A percentile compares a stretch with the other conserved stretches of the same genome.
Evolutionary conservation across 2,797 vertebrate species (phyloP).

Genomic region (Cheirogaleus major): DNA sequence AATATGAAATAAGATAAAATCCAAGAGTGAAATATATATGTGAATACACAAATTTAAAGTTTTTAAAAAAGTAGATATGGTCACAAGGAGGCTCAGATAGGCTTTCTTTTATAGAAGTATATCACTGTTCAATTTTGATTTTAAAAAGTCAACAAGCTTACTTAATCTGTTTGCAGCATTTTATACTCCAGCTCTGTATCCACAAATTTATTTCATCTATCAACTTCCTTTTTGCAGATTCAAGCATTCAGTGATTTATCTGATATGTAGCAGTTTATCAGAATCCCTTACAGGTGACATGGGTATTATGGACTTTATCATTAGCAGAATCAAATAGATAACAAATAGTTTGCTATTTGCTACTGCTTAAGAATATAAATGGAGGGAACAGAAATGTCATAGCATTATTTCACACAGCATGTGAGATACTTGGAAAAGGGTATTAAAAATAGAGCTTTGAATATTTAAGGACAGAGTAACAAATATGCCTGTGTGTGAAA

Average conservation of each 20-base stretch:
- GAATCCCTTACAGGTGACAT: not conserved
- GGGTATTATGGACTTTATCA: slow-evolving; percentile 37
- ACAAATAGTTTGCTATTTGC: not conserved
- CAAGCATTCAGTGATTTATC: not conserved
- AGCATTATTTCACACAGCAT: not conserved
- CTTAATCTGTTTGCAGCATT: not conserved
- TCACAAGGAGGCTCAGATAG: not conserved
- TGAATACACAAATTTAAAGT: not conserved
- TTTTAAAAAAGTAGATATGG: not conserved
- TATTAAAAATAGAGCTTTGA: not conserved
- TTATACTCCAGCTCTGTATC: not conserved
- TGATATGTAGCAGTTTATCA: not conserved
- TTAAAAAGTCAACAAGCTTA: not conserved
- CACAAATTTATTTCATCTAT: not conserved
- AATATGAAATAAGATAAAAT: not conserved
- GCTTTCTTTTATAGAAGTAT: not conserved
- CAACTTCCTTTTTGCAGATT: not conserved
- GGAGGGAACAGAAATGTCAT: not conserved
- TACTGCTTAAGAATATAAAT: not conserved
- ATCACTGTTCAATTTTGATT: not conserved
- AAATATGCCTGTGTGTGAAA: not conserved
- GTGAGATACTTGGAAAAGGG: not conserved
- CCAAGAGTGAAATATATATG: not conserved
- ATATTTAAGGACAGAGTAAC: not conserved
- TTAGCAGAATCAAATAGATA: not conserved